These are phyloP conservation scores for Yponomeuta malinellus DNA, from an alignment of 2,888 invertebrate genomes.

Conservation along the genomic window DNA sequence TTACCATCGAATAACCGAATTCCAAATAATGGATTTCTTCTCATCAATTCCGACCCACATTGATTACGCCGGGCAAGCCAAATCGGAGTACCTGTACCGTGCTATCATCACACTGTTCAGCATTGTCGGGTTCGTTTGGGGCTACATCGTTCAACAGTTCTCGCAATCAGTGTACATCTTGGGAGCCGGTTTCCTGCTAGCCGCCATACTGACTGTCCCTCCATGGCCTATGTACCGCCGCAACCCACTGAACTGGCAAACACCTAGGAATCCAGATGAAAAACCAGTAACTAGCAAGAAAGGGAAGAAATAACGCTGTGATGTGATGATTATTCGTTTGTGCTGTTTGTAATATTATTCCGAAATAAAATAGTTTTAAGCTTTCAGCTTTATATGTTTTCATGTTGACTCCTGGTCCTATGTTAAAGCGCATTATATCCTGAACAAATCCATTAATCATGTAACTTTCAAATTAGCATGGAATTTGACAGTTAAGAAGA, in stretches of 20 bases:
- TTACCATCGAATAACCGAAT: neutral
- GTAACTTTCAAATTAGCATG: too few species aligned
- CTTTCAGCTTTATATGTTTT: neutral
- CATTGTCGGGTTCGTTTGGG: constrained; percentile 93
- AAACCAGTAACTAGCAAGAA: constrained; percentile 66
- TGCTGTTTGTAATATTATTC: constrained; percentile 12
- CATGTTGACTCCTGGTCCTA: neutral
- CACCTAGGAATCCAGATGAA: constrained; percentile 73
- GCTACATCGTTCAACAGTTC: constrained; percentile 95
- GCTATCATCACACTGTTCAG: constrained; percentile 94
- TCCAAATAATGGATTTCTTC: constrained; percentile 59
- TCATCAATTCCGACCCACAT: constrained; percentile 69
- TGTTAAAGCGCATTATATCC: too few species aligned
- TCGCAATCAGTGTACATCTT: constrained; percentile 96
- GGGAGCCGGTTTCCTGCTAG: constrained; percentile 92
- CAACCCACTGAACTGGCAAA: constrained; percentile 93
- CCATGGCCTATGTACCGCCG: constrained; percentile 97
- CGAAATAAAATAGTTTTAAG: constrained; percentile 14
- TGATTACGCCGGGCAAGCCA: constrained; percentile 93
- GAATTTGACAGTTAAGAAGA: too few species aligned
- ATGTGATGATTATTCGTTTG: constrained; percentile 1
- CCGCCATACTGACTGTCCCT: constrained; percentile 90
- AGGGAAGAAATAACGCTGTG: constrained; percentile 60
- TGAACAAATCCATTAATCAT: too few species aligned
- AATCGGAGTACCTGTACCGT: constrained; percentile 91